These are phyloP conservation scores for Micrasema minimum DNA, from an alignment of 1,140 invertebrate genomes.

Conservation along the genomic window DNA sequence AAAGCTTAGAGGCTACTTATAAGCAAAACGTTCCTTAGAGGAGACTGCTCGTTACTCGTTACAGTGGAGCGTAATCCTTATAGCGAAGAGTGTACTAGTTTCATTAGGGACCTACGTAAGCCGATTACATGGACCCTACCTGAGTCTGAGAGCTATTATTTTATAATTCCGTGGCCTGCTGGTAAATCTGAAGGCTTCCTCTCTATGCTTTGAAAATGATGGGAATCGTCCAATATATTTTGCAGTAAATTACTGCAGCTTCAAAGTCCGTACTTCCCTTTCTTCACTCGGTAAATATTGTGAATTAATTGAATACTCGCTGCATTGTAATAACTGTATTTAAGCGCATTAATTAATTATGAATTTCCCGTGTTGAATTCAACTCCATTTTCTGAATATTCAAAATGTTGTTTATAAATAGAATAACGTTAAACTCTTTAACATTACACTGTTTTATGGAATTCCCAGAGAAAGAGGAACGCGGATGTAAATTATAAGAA, in stretches of 20 bases:
- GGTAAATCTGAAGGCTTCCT: neutral
- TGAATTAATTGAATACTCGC: neutral
- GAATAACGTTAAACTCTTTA: too few relatives aligned
- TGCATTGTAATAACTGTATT: neutral
- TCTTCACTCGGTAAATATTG: neutral
- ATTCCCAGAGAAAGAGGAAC: too few relatives aligned
- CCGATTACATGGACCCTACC: slow-evolving; percentile 39
- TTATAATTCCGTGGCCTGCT: slow-evolving; percentile 29
- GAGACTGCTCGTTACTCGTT: slow-evolving; percentile 14
- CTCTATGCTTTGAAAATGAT: neutral
- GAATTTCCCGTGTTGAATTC: too few relatives aligned
- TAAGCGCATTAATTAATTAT: too few relatives aligned
- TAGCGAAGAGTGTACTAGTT: slow-evolving; percentile 36
- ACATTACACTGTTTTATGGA: too few relatives aligned
- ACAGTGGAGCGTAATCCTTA: slow-evolving; percentile 21
- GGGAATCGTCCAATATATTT: neutral
- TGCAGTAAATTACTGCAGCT: neutral
- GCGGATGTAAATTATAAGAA: too few relatives aligned
- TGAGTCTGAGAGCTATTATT: slow-evolving; percentile 31
- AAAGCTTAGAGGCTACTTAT: too few relatives aligned
- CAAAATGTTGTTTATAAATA: too few relatives aligned
- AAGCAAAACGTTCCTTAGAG: slow-evolving; percentile 5
- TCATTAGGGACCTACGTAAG: slow-evolving; percentile 41
- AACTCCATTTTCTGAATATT: too few relatives aligned
- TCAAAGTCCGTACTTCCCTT: neutral